Percentiles rank a stretch among this genome's conserved stretches.
Conservation (phyloP, 1,140 invertebrate species). For the Gyrodactylus salaris region DNA sequence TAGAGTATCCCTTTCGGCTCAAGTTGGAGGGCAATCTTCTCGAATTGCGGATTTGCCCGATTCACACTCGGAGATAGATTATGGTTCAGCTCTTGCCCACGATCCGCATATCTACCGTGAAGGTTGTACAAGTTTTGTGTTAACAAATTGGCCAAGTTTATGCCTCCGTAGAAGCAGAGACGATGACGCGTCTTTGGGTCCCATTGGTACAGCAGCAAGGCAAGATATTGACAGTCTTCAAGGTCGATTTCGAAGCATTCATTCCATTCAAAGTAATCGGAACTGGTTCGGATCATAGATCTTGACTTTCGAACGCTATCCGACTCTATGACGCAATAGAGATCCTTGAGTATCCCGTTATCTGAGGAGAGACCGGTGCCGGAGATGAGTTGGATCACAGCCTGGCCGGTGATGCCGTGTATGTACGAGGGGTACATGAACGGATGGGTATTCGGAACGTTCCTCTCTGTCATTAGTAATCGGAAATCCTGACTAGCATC, state of each 20-base stretch:
- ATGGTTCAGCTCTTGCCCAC: background rate
- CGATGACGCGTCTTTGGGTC: slow-evolving; percentile 33
- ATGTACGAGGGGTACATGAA: background rate
- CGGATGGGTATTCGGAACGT: background rate
- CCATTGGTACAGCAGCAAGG: slow-evolving; percentile 87
- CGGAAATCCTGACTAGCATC: background rate
- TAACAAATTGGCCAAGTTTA: slow-evolving; percentile 12
- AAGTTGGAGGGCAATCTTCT: slow-evolving; percentile 40
- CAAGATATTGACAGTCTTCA: slow-evolving; percentile 45
- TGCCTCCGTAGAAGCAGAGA: slow-evolving; percentile 18
- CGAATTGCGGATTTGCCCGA: background rate
- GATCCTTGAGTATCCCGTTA: slow-evolving; percentile 30
- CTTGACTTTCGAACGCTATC: slow-evolving; percentile 81
- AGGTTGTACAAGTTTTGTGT: slow-evolving; percentile 9
- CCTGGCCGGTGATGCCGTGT: background rate
- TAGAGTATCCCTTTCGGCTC: slow-evolving; percentile 68
- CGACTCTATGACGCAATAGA: slow-evolving; percentile 82
- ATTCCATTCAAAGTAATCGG: slow-evolving; percentile 91
- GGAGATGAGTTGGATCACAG: slow-evolving; percentile 1
- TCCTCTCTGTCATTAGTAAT: background rate
- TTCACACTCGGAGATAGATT: background rate
- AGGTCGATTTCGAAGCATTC: slow-evolving; percentile 89
- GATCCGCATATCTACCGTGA: slow-evolving; percentile 6
- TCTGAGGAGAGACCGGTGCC: slow-evolving; percentile 1
- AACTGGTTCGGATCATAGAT: slow-evolving; percentile 76